A percentile compares a stretch with the other conserved stretches of the same genome.
Evolutionary conservation across 2,113 vertebrate species (phyloP).

Genomic region (Hydrochoerus hydrochaeris): DNA sequence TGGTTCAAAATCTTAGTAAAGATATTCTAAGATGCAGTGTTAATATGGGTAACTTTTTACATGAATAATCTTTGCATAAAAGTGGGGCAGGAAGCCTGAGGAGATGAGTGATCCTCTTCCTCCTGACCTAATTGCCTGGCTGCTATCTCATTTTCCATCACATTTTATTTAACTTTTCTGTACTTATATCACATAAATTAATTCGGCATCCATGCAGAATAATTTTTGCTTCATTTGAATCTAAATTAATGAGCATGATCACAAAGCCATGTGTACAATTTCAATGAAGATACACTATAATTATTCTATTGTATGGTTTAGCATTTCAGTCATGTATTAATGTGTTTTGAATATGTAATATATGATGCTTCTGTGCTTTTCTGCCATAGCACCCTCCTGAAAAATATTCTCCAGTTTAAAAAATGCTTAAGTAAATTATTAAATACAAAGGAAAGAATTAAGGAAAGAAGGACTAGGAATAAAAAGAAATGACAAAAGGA

Average conservation of each 20-base stretch:
- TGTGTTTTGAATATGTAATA: slow-evolving; percentile 75
- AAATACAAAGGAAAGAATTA: slow-evolving; percentile 78
- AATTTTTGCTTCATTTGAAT: slow-evolving; percentile 81
- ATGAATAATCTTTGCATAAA: slow-evolving; percentile 14
- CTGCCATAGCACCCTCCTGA: slow-evolving; percentile 79
- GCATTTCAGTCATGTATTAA: slow-evolving; percentile 75
- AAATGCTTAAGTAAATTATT: slow-evolving; percentile 84
- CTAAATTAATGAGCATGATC: slow-evolving; percentile 84
- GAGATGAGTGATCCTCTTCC: not conserved
- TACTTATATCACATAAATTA: slow-evolving; percentile 82
- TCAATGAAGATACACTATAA: slow-evolving; percentile 78
- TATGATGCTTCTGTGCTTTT: slow-evolving; percentile 81
- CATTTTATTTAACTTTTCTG: slow-evolving; percentile 77
- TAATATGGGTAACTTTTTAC: slow-evolving; percentile 11
- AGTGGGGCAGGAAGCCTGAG: not conserved
- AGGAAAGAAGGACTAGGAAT: slow-evolving; percentile 66
- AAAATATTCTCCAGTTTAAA: slow-evolving; percentile 79
- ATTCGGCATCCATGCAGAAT: slow-evolving; percentile 76
- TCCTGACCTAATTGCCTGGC: slow-evolving; percentile 20
- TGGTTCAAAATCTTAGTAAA: slow-evolving; percentile 19
- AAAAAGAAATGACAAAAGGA: slow-evolving; percentile 77
- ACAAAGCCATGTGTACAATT: slow-evolving; percentile 81
- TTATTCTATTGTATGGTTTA: slow-evolving; percentile 71
- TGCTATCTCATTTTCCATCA: slow-evolving; percentile 74
- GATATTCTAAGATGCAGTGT: not conserved